Evolutionary conservation across 2,888 invertebrate genomes (phyloP), one percentile per base, ranked within the genome.

Genomic region (Drosophila merina): DNA sequence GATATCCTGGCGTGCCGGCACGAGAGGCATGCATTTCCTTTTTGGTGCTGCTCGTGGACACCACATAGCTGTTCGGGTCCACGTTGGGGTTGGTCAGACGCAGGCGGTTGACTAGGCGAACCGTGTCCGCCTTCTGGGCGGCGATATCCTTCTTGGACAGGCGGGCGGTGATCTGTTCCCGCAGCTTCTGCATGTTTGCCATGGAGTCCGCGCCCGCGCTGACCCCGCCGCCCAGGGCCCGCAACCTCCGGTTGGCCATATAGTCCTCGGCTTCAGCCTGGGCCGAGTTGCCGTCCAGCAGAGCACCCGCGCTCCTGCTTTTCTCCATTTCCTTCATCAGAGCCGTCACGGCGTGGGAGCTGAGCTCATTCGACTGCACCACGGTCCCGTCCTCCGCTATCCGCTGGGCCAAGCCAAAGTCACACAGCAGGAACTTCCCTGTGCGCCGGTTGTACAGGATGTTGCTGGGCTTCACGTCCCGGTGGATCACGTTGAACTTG

Each of bases 391-490:
- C 69, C 14, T 66, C 63, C 30, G 83, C 56, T 28, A 91, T 72
- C 5, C 93, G 93, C 91, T 97, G 97, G 20, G 97, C 96, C 72
- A 98, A 92, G 0, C 98, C 98, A 93, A 98, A 98, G 91, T 98
- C 97, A 14, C 98, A 97, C 74, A 97, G 92, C 58, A 96, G 92
- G 92, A 95, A 96, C 85, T 95, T 95, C 76, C 93, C 93, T 52
- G 93, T 94, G 42, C 93, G 93, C 20, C 97, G 93, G 91, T 97
- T 96, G 88, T 96, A 97, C 9, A 98, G 93, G 91, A 98, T 98
- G 92, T 98, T 98, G 91, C 95, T 96, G 1, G 98, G 98, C 91
- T 98, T 98, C 42, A 98, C 94, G 89, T 98, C 98, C 59, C 98
- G 93, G 90, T 98, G 98, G 66, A 98, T 97, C 71, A 98, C 95